Conservation (phyloP, 2,888 invertebrate genomes). For the Pecten maximus region DNA sequence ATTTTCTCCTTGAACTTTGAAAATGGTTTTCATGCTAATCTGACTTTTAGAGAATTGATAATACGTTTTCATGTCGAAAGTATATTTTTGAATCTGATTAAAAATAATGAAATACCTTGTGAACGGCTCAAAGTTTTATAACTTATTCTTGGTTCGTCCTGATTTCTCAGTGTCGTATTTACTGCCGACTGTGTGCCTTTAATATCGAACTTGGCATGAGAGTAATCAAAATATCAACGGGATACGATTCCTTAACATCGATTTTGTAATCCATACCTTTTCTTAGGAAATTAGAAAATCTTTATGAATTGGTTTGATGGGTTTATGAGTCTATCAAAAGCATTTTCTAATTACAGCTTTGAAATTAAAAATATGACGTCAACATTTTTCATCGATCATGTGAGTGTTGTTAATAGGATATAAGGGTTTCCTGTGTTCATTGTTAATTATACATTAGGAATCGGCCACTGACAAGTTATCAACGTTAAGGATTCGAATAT, state of each 20-base stretch:
- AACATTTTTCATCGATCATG: not conserved
- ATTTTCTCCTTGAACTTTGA: no score
- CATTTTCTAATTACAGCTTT: not conserved
- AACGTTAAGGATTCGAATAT: no score
- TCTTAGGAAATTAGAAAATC: conserved; percentile 22
- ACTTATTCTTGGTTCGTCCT: no score
- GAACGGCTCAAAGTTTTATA: no score
- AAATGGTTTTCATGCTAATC: no score
- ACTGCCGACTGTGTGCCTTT: not conserved
- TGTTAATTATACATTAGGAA: not conserved
- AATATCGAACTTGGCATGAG: not conserved
- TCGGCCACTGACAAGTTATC: not conserved
- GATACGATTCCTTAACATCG: not conserved
- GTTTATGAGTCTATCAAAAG: not conserved
- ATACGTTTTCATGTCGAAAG: no score
- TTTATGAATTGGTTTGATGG: not conserved
- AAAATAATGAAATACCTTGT: no score
- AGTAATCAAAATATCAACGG: not conserved
- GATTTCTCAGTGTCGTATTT: not conserved
- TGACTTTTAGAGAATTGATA: no score
- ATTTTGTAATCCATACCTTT: conserved; percentile 31
- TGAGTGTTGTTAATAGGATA: not conserved
- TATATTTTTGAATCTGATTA: no score
- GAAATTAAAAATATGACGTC: not conserved
- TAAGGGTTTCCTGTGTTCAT: not conserved